Percentiles rank a stretch among this genome's conserved stretches.
Evolutionary conservation across 2,888 invertebrate species (phyloP).

Genomic region (Eupithecia vulgata): DNA sequence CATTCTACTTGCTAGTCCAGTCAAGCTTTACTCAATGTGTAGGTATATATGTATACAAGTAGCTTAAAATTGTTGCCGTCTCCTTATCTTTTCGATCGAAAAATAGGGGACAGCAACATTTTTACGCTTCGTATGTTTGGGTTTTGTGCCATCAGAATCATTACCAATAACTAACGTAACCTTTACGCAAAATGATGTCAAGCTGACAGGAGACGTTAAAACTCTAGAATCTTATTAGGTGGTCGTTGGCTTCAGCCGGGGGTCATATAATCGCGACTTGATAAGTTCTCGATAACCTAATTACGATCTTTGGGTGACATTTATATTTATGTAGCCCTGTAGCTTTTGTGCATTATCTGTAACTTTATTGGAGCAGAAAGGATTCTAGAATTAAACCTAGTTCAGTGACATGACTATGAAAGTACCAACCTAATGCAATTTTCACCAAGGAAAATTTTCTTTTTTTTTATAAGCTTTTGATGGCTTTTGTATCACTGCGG

Average conservation of each 20-base stretch:
- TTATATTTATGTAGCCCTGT: constrained; percentile 12
- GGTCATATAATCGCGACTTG: constrained; percentile 26
- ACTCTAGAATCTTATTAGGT: constrained; percentile 3
- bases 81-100: too few relatives aligned
- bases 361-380: not conserved
- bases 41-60: too few relatives aligned
- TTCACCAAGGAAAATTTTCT: not conserved
- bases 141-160: too few relatives aligned
- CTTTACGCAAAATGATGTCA: not conserved
- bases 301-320: constrained; percentile 14
- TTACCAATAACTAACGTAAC: too few relatives aligned
- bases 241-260: constrained; percentile 8
- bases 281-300: constrained; percentile 30
- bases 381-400: not conserved
- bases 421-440: not conserved
- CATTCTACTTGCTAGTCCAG: not conserved
- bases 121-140: too few relatives aligned
- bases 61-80: too few relatives aligned
- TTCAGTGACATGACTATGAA: not conserved
- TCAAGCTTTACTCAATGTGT: too few relatives aligned
- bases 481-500: too few relatives aligned
- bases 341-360: constrained; percentile 9
- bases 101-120: too few relatives aligned
- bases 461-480: too few relatives aligned
- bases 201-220: not conserved